Evolutionary conservation across 2,797 vertebrate species (phyloP).

Genomic region (Labroides dimidiatus): DNA sequence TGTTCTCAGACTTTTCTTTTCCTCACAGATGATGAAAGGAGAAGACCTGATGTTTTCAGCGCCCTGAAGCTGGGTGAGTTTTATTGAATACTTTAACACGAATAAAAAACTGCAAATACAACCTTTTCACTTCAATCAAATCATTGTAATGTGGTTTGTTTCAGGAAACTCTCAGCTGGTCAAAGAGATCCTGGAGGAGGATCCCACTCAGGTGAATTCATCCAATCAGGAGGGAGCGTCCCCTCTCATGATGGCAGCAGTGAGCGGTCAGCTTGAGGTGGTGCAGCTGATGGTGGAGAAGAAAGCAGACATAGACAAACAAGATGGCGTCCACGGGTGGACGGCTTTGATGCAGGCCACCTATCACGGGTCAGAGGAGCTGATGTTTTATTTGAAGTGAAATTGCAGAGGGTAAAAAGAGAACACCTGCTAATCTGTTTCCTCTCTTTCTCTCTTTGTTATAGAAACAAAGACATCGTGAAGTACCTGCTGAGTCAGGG

Average conservation of each 20-base stretch:
- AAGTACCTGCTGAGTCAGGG: slow-evolving; percentile 95
- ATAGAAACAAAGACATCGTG: slow-evolving; percentile 95
- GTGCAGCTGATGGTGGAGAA: slow-evolving; percentile 96
- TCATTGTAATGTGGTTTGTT: neutral
- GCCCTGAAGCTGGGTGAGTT: slow-evolving; percentile 93
- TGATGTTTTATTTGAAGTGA: neutral
- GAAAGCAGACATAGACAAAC: slow-evolving; percentile 91
- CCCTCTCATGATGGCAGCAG: slow-evolving; percentile 96
- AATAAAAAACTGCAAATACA: neutral
- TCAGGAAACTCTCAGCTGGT: slow-evolving; percentile 94
- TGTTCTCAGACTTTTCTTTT: slow-evolving; percentile 45
- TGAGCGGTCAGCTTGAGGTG: slow-evolving; percentile 92
- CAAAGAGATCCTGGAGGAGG: slow-evolving; percentile 94
- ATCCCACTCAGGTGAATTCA: slow-evolving; percentile 91
- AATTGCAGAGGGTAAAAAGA: neutral
- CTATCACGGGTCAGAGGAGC: slow-evolving; percentile 90
- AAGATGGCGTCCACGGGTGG: slow-evolving; percentile 95
- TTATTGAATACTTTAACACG: neutral
- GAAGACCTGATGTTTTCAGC: slow-evolving; percentile 93
- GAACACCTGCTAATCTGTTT: neutral
- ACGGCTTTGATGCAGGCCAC: slow-evolving; percentile 99
- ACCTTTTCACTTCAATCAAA: neutral
- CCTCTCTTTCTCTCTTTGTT: neutral
- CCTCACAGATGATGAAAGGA: slow-evolving; percentile 87
- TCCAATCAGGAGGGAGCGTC: slow-evolving; percentile 94